These are phyloP conservation scores for Stichodactyla mertensii DNA, from an alignment of 64 coral and sea anemone genomes.

Conservation along the genomic window DNA sequence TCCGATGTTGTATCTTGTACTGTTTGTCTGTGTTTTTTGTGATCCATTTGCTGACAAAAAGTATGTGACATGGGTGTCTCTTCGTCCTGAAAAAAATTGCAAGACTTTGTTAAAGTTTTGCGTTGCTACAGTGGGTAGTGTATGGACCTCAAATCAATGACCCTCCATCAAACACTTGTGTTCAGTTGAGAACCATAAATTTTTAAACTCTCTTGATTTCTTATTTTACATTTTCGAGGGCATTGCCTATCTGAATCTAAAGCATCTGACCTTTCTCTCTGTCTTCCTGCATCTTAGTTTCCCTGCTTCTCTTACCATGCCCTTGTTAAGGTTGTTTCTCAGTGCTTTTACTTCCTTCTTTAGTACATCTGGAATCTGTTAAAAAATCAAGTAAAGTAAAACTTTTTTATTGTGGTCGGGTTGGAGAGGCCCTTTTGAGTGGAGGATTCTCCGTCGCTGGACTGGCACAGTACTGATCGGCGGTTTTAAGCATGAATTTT, in stretches of 20 bases:
- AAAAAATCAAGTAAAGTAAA: background rate
- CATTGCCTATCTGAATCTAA: background rate
- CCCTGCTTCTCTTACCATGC: slow-evolving; percentile 16
- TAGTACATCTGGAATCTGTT: slow-evolving; percentile 21
- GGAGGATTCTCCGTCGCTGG: too few relatives aligned
- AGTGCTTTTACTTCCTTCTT: slow-evolving; percentile 17
- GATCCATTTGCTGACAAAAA: slow-evolving; percentile 64
- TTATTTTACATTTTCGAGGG: too few relatives aligned
- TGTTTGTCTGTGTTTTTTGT: slow-evolving; percentile 34
- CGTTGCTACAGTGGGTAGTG: too few relatives aligned
- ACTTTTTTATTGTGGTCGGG: too few relatives aligned
- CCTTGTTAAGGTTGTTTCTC: background rate
- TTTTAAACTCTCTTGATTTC: too few relatives aligned
- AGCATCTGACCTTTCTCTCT: background rate
- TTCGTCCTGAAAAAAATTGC: slow-evolving; percentile 39
- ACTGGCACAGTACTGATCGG: too few relatives aligned
- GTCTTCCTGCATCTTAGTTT: slow-evolving; percentile 3
- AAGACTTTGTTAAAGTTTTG: background rate
- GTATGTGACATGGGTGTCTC: slow-evolving; percentile 36
- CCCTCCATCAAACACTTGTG: too few relatives aligned
- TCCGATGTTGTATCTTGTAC: slow-evolving; percentile 60
- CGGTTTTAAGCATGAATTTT: too few relatives aligned
- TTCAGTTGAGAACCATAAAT: too few relatives aligned
- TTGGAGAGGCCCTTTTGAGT: too few relatives aligned
- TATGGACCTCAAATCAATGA: too few relatives aligned